Evolutionary conservation across 1,140 invertebrate genomes (phyloP), one percentile per base, ranked within the genome.

Genomic region (Drosophila pruinosa): DNA sequence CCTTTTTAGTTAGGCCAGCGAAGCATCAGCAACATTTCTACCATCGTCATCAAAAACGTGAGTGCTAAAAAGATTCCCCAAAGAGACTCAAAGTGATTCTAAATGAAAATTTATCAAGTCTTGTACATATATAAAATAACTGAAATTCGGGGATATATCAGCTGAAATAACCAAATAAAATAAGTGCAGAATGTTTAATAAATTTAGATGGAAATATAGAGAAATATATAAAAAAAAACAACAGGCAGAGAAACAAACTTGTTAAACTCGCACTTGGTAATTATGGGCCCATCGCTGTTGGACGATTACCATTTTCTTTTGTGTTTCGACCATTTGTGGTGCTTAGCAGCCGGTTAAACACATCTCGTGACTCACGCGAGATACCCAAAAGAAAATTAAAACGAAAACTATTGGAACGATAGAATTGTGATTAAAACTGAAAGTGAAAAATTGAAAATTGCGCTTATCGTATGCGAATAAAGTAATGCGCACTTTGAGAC

Each of bases 271-370:
- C 68, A 36, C 47, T 69, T 34, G 77, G 81, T 85, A 88, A 86
- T 81, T 85, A 77, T 72, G 74, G 77, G 77, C 65, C 78, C 88
- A 88, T 86, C 82, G 77, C 52, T 50, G 81, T 54, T 75, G 75
- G 41, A 72, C 41, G 52, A 52, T 75, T 75, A 61, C 56, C 70
- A 52, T 45, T 6, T 38, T 10, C 12, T 61, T 73, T 47, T 63
- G 31, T 28, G 24, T 24, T 45, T 7, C 26, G 1, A 2, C 34
- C 5, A 28, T 36, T 54, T 38, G 39, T 70, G 10, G 15, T 53
- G 62, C 62, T 12, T 57, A 68, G 62, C 78, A 62, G 72, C 58
- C 56, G 76, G 62, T 52, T 28, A 59, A 26, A 12, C 45, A 43
- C 50, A 62, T 69, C 64, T 65, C 81, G 80, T 83, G 80, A 63